phyloP scores from a whole-genome alignment of 1,140 invertebrate genomes.

The Helicoverpa armigera region DNA sequence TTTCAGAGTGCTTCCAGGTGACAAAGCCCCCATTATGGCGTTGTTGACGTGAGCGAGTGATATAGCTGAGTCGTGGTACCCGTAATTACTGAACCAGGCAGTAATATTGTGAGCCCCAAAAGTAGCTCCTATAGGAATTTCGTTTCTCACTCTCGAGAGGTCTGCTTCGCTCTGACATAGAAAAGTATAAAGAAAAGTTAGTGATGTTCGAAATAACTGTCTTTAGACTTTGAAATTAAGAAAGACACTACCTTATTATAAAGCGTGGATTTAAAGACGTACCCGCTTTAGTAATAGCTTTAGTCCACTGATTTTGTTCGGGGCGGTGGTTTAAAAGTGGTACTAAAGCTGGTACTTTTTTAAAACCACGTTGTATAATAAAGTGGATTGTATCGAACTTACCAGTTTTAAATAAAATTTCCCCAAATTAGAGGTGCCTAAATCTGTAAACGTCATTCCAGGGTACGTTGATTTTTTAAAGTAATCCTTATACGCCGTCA shows the following conservation, averaged over 20 bases:
- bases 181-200: background rate
- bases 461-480: slow-evolving; percentile 71
- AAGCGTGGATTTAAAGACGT: no score
- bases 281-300: no score
- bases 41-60: slow-evolving; percentile 89
- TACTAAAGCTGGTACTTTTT: no score
- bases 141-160: slow-evolving; percentile 71
- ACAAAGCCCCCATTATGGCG: slow-evolving; percentile 85
- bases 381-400: slow-evolving; percentile 52
- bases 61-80: slow-evolving; percentile 90
- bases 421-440: slow-evolving; percentile 71
- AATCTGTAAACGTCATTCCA: slow-evolving; percentile 71
- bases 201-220: background rate
- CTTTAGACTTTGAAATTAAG: background rate
- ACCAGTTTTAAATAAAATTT: slow-evolving; percentile 83
- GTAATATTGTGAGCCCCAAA: slow-evolving; percentile 77
- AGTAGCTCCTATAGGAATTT: slow-evolving; percentile 85
- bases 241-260: no score
- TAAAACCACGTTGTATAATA: no score
- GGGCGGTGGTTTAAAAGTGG: no score
- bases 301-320: no score
- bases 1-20: slow-evolving; percentile 84
- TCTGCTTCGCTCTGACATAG: slow-evolving; percentile 65
- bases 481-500: slow-evolving; percentile 76
- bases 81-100: slow-evolving; percentile 89